Evolutionary conservation across 2,797 vertebrate genomes (phyloP), one percentile per base, ranked within the genome.

Genomic region (Aselliscus stoliczkanus): DNA sequence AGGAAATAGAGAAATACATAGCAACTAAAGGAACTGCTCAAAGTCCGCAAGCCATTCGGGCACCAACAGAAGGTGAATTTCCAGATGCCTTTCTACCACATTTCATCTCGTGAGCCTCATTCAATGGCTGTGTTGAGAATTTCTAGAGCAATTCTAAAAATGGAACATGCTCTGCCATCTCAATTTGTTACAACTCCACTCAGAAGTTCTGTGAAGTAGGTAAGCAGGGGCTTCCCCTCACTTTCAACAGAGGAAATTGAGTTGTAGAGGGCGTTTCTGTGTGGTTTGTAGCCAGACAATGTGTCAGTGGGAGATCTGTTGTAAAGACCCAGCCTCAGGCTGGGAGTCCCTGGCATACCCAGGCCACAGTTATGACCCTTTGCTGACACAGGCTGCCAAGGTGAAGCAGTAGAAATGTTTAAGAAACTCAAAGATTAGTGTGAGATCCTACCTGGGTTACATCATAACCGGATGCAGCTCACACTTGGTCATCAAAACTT

Each of bases 1-100:
- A 67, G 15, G 56, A 90, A 88, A 44, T 75, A 70, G 39, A 96
- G 44, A 96, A 88, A 90, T 81, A 77, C 42, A 39, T 73, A 79
- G 31, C 25, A 17, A 67, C 75, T 34, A 87, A 91, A 91, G 18
- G 39, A 37, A 69, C 31, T 87, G 12, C 47, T 65, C 50, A 21
- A 34, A 84, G 13, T 52, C 17, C n/a, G 15, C 21, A 65, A 86
- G 23, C 21, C 69, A 37, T 54, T 37, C 2, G 14, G 52, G 10
- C 77, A 52, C 29, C 1, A 4, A 84, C 15, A 85, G 27, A 85
- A 56, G 27, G 65, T 21, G 34, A 69, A 85, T 85, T 65, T 87
- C 50, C 27, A 82, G 44, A 54, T 94, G 81, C 14, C 17, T 58
- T 94, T 70, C n/a, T 92, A 73, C 23, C 18, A n/a, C 54, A 44